These are phyloP conservation scores for Sarcophaga variegata DNA, from an alignment of 2,888 invertebrate species.

Conservation along the genomic window DNA sequence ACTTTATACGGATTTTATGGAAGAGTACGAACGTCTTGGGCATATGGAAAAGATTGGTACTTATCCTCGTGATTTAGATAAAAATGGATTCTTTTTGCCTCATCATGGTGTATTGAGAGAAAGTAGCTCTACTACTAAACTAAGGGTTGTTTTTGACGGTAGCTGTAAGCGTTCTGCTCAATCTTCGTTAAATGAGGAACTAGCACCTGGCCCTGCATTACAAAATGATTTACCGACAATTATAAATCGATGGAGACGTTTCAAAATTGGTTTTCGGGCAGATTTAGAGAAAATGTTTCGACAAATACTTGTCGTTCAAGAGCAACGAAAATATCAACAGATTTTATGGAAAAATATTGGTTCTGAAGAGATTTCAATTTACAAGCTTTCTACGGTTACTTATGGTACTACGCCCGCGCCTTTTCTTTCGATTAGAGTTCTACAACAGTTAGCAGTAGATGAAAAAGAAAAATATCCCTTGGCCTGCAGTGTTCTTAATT, in stretches of 20 bases:
- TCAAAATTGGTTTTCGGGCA: constrained; percentile 56
- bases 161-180: constrained; percentile 19
- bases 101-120: constrained; percentile 51
- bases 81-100: constrained; percentile 46
- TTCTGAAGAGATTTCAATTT: constrained; percentile 27
- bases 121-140: constrained; percentile 48
- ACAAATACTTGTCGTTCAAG: constrained; percentile 45
- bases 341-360: constrained; percentile 46
- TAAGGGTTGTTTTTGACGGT: constrained; percentile 60
- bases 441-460: constrained; percentile 57
- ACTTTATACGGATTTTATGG: constrained; percentile 42
- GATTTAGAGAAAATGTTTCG: constrained; percentile 68
- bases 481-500: constrained; percentile 43
- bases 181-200: constrained; percentile 51
- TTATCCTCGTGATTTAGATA: constrained; percentile 31
- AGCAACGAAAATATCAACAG: constrained; percentile 56
- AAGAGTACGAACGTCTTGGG: constrained; percentile 32
- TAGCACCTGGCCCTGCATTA: constrained; percentile 57
- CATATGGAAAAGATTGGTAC: constrained; percentile 42
- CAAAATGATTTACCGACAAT: too few relatives aligned
- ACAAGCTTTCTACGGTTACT: too few relatives aligned
- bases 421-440: constrained; percentile 63
- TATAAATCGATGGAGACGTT: too few relatives aligned
- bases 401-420: constrained; percentile 4
- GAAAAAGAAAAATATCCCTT: constrained; percentile 46